Conservation (phyloP, 2,797 vertebrate genomes). For the Sciurus vulgaris region DNA sequence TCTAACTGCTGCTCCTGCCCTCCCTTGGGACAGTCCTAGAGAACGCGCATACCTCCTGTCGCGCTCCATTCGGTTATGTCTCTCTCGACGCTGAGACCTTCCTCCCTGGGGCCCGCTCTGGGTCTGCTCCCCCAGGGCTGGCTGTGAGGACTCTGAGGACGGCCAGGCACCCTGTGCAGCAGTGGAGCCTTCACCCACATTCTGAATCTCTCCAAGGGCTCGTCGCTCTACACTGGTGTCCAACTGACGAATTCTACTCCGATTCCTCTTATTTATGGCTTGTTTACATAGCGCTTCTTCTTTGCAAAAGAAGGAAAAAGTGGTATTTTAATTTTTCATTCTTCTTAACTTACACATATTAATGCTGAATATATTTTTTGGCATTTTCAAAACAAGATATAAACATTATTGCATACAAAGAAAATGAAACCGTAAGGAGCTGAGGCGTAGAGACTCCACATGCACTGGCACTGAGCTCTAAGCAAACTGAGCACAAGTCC, state of each 20-base stretch:
- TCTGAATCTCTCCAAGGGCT: slow-evolving; percentile 87
- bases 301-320: slow-evolving; percentile 84
- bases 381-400: background rate
- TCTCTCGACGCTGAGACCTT: slow-evolving; percentile 90
- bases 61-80: slow-evolving; percentile 94
- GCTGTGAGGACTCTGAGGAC: slow-evolving; percentile 78
- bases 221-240: slow-evolving; percentile 82
- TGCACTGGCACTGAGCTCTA: no score
- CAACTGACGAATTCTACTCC: slow-evolving; percentile 76
- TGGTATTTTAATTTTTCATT: slow-evolving; percentile 64
- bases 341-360: background rate
- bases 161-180: slow-evolving; percentile 77
- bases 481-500: background rate
- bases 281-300: slow-evolving; percentile 89
- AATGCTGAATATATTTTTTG: background rate
- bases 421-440: rapidly evolving
- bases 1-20: background rate
- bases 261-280: slow-evolving; percentile 84
- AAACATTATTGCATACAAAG: background rate
- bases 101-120: slow-evolving; percentile 83
- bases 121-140: slow-evolving; percentile 69
- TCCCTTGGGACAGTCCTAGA: background rate
- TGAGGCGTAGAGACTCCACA: no score
- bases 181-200: slow-evolving; percentile 63
- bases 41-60: slow-evolving; percentile 88